A percentile compares a stretch with the other conserved stretches of the same genome.
phyloP scores from a whole-genome alignment of 2,797 vertebrate genomes.

The Odontamblyopus rebecca region DNA sequence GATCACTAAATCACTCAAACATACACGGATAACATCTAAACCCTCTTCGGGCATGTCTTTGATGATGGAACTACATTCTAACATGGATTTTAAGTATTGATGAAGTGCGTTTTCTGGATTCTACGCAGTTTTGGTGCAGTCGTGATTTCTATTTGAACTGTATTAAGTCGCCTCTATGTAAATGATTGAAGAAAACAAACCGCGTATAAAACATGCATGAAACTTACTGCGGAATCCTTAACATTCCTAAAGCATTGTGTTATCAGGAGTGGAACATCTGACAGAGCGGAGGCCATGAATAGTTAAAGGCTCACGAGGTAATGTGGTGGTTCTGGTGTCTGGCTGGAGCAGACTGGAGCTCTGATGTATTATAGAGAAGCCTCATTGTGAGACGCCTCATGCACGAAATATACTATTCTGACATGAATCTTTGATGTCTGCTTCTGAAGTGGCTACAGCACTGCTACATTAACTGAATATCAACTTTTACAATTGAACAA shows the following conservation, averaged over 20 bases:
- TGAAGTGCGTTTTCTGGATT: no score
- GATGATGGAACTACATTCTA: no score
- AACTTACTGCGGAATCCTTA: background rate
- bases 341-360: slow-evolving; percentile 5
- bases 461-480: background rate
- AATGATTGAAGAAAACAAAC: slow-evolving; percentile 7
- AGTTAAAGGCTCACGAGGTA: slow-evolving; percentile 11
- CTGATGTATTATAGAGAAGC: slow-evolving; percentile 15
- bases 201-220: background rate
- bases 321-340: slow-evolving; percentile 13
- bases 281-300: slow-evolving; percentile 5
- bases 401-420: slow-evolving; percentile 11
- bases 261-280: background rate
- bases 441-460: background rate
- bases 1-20: no score
- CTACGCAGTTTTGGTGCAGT: background rate
- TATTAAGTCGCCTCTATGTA: background rate
- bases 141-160: background rate
- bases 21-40: no score
- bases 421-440: background rate
- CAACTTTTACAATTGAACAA: background rate
- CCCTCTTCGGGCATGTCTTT: no score
- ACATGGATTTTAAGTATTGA: no score
- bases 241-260: slow-evolving; percentile 7
- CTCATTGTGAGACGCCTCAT: slow-evolving; percentile 11